Conservation (phyloP, 2,888 invertebrate species). For the Pachliopta kotzebuea region DNA sequence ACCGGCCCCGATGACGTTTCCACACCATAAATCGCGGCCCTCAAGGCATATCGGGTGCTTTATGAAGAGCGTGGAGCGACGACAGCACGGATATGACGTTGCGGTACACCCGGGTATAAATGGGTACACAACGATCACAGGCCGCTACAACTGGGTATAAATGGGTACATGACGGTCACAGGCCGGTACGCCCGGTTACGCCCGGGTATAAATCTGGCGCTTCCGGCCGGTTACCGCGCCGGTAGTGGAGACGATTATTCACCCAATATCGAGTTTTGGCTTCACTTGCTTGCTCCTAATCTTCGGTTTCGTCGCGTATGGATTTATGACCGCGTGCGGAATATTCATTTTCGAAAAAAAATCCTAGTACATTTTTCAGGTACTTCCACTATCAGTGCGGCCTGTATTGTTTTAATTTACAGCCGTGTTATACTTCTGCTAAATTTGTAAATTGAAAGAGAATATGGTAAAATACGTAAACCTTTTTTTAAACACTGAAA, state of each 20-base stretch:
- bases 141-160: constrained; percentile 36
- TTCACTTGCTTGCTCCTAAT: constrained; percentile 75
- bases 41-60: constrained; percentile 75
- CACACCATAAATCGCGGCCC: constrained; percentile 76
- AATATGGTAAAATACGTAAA: not conserved
- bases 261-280: constrained; percentile 80
- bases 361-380: constrained; percentile 20
- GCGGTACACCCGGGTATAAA: constrained; percentile 36
- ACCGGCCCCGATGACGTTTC: constrained; percentile 75
- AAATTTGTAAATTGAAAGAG: not conserved
- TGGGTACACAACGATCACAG: constrained; percentile 46
- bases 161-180: constrained; percentile 47
- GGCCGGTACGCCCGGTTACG: constrained; percentile 37
- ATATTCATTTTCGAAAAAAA: constrained; percentile 34
- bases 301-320: constrained; percentile 67
- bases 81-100: constrained; percentile 59
- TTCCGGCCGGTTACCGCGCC: constrained; percentile 75
- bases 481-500: not conserved
- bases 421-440: not conserved
- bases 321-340: constrained; percentile 54
- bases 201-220: constrained; percentile 76
- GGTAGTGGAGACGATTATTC: constrained; percentile 80
- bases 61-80: constrained; percentile 70
- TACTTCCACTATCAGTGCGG: constrained; percentile 6
- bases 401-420: constrained; percentile 1